Conservation (phyloP, 2,888 invertebrate species). For the Diaphora mendica region DNA sequence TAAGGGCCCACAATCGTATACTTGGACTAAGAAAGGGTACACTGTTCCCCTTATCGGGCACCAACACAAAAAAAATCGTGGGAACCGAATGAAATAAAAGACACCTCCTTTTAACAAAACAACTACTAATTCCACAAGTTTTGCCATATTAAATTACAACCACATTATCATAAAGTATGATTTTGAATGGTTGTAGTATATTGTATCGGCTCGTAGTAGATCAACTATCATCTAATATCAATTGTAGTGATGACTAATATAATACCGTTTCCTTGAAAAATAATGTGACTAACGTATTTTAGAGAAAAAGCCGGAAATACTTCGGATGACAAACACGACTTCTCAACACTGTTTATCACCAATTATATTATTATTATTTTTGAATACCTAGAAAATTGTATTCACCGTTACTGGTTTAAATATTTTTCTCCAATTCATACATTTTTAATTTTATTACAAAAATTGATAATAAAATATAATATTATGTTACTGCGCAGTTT, state of each 20-base stretch:
- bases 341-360: slow-evolving; percentile 36
- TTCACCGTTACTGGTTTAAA: slow-evolving; percentile 24
- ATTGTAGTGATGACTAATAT: slow-evolving; percentile 48
- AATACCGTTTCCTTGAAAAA: slow-evolving; percentile 42
- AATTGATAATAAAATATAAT: slow-evolving; percentile 14
- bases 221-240: slow-evolving; percentile 32
- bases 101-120: slow-evolving; percentile 75
- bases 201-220: slow-evolving; percentile 23
- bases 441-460: slow-evolving; percentile 22
- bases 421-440: slow-evolving; percentile 16
- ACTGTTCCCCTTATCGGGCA: slow-evolving; percentile 82
- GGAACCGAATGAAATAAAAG: slow-evolving; percentile 81
- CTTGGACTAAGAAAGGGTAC: slow-evolving; percentile 81
- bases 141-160: slow-evolving; percentile 63
- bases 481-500: slow-evolving; percentile 27
- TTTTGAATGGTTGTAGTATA: slow-evolving; percentile 25
- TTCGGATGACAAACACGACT: slow-evolving; percentile 44
- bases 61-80: slow-evolving; percentile 83
- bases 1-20: slow-evolving; percentile 79
- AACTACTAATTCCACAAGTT: slow-evolving; percentile 71
- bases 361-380: slow-evolving; percentile 11
- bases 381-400: slow-evolving; percentile 32
- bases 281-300: slow-evolving; percentile 48
- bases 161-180: slow-evolving; percentile 47
- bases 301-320: slow-evolving; percentile 52